Base-by-base conservation (phyloP, 2,797 vertebrate genomes). In the Brachyrhaphis roseni region DNA sequence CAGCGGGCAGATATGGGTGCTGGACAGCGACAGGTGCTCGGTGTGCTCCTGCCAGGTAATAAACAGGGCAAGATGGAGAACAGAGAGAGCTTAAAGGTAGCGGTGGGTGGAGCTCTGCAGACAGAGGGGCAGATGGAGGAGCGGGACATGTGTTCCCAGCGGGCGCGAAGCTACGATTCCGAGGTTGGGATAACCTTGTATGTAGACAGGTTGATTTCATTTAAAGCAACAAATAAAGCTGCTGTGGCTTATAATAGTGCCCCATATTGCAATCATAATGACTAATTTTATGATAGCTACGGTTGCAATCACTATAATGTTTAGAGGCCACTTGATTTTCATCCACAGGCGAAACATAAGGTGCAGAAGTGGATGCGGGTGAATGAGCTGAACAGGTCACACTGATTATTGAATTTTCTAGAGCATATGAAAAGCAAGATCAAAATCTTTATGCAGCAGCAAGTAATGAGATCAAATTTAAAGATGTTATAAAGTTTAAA, bases 21-120 rank as follows among this genome's bases (percentile, higher is more conserved):
- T 99, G 95, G 98, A 98, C 82, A 98, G 96, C 12, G 98, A 99
- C 94, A 93, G 97, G 73, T 99, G 98, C 93, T 99, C 98, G 0
- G 98, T 99, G 82, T 99, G 98, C 87, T 99, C 98, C 0, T 99
- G 98, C 90, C 98, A 99, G 97, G 98, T 99, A 82, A 94, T 96
- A 94, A 79, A 45, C 78, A 59, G 64, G 46, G 34, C 49, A 46
- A 62, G 77, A 66, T 66, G 2, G 68, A 80, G 72, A 72, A 43
- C 5, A 68, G 2, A 47, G 13, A 49, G 28, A 74, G 46, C 23
- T 79, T 62, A 49, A 46, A 74, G 41, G 47, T 1, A 45, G 28
- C 76, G 49, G 36, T 41, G 31, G 49, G 81, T 6, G 59, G 62
- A 77, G 41, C 5, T 16, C 12, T 18, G 34, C 64, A 82, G 79